A percentile compares a stretch with the other conserved stretches of the same genome.
phyloP scores from a whole-genome alignment of 2,113 vertebrate genomes.

The Pantherophis guttatus region DNA sequence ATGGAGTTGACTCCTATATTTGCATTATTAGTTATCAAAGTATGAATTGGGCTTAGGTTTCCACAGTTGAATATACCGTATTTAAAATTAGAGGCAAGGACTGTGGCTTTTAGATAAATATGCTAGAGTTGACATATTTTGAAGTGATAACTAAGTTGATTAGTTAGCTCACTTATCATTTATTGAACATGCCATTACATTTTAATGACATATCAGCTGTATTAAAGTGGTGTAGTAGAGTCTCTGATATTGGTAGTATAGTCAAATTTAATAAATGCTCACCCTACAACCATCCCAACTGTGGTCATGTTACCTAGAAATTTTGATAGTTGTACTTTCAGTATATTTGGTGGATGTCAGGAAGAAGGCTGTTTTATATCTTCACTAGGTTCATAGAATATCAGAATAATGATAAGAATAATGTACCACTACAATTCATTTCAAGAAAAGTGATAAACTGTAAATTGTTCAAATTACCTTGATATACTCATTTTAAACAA shows the following conservation, averaged over 20 bases:
- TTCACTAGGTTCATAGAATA: not conserved
- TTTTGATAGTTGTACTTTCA: not conserved
- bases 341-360: not conserved
- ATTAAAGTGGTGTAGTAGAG: not conserved
- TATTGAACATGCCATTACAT: not conserved
- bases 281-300: not conserved
- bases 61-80: not conserved
- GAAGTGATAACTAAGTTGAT: not conserved
- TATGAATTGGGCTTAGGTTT: not conserved
- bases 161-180: not conserved
- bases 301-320: not conserved
- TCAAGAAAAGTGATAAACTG: not conserved
- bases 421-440: not conserved
- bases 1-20: not conserved
- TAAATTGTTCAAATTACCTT: not conserved
- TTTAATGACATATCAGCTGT: not conserved
- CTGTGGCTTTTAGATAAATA: not conserved
- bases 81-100: not conserved
- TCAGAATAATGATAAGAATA: not conserved
- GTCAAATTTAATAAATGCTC: not conserved
- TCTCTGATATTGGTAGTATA: not conserved
- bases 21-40: not conserved
- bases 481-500: not conserved
- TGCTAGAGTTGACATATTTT: not conserved
- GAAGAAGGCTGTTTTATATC: not conserved